phyloP scores from a whole-genome alignment of 2,797 vertebrate genomes.

The Enteromius unitaeniatus region DNA sequence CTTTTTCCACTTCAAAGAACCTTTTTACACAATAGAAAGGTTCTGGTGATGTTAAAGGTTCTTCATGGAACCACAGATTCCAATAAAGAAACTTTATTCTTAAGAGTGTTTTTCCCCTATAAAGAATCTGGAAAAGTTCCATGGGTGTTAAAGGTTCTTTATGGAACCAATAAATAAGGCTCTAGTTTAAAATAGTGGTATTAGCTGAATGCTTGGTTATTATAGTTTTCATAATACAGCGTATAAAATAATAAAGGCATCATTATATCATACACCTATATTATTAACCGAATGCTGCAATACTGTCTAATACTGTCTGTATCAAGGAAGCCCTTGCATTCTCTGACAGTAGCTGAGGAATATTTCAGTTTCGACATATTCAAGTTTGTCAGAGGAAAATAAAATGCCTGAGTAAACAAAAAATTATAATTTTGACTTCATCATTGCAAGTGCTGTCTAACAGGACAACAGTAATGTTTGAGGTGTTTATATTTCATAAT shows the following conservation, averaged over 20 bases:
- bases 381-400: constrained; percentile 27
- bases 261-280: neutral
- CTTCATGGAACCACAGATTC: neutral
- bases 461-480: constrained; percentile 17
- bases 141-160: neutral
- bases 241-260: constrained; percentile 6
- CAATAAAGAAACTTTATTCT: neutral
- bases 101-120: neutral
- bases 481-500: constrained; percentile 16
- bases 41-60: neutral
- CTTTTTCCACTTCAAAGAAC: neutral
- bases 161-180: neutral
- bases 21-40: neutral
- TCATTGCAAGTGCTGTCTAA: constrained; percentile 6
- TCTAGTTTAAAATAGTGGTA: neutral
- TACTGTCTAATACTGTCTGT: neutral
- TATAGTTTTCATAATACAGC: neutral
- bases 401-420: constrained; percentile 38
- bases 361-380: constrained; percentile 9
- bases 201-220: neutral
- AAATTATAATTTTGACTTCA: neutral
- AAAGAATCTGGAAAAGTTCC: neutral
- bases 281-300: constrained; percentile 10
- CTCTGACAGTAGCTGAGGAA: constrained; percentile 5
- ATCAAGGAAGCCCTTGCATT: constrained; percentile 52